Conservation (phyloP, 2,797 vertebrate species). For the Fistularia commersonii region DNA sequence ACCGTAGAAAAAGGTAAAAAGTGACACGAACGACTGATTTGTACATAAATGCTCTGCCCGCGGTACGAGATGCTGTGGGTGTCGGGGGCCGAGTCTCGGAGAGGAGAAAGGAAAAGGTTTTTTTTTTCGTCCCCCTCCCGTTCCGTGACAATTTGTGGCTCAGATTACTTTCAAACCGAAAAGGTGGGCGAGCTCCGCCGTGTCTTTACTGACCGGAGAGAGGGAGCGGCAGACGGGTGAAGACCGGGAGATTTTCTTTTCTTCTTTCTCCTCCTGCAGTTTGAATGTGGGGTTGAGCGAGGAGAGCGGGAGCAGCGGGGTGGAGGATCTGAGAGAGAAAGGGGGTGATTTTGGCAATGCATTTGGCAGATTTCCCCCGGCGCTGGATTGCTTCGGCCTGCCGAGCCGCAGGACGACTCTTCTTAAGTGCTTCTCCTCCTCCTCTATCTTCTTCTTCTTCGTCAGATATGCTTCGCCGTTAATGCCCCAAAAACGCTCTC, state of each 20-base stretch:
- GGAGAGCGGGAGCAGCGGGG: no score
- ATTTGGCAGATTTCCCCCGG: conserved; percentile 81
- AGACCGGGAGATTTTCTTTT: no score
- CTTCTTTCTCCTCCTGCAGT: no score
- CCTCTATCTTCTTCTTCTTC: no score
- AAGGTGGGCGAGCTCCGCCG: no score
- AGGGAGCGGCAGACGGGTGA: no score
- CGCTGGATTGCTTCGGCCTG: conserved; percentile 24
- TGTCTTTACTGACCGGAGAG: no score
- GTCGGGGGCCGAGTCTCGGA: conserved; percentile 56
- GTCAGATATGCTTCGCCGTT: conserved; percentile 78
- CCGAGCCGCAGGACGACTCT: conserved; percentile 21
- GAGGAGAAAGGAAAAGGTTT: conserved; percentile 60
- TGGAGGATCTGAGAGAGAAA: no score
- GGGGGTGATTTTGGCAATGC: conserved; percentile 47
- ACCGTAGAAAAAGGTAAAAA: conserved; percentile 98
- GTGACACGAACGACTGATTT: conserved; percentile 87
- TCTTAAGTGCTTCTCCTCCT: conserved; percentile 64
- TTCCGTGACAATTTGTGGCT: conserved; percentile 2
- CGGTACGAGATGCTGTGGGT: conserved; percentile 55
- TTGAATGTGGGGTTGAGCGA: no score
- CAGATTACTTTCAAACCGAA: conserved; percentile 19
- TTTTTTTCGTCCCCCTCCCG: no score
- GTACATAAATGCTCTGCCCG: conserved; percentile 86
- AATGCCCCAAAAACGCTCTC: conserved; percentile 47